phyloP scores from a whole-genome alignment of 2,113 vertebrate species.

The Danio rerio region GRCz12tu NC_133189.1:12366501-12367000 shows the following conservation, averaged over 20 bases:
- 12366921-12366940: too few species aligned
- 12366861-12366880: neutral
- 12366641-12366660: neutral
- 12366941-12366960: too few species aligned
- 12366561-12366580: neutral
- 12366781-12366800: neutral
- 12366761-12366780: neutral
- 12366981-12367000: too few species aligned
- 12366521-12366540: neutral
- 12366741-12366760: too few species aligned
- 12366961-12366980: too few species aligned
- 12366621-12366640: neutral
- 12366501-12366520: neutral
- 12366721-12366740: neutral
- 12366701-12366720: neutral
- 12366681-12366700: neutral
- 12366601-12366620: neutral
- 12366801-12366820: neutral
- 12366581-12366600: conserved; percentile 1
- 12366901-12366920: too few species aligned
- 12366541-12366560: neutral
- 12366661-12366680: neutral
- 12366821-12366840: neutral
- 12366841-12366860: neutral
- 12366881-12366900: conserved; percentile 3